A percentile compares a stretch with the other conserved stretches of the same genome.
Conservation (phyloP, 1,140 invertebrate species). For the Spodoptera frugiperda region DNA sequence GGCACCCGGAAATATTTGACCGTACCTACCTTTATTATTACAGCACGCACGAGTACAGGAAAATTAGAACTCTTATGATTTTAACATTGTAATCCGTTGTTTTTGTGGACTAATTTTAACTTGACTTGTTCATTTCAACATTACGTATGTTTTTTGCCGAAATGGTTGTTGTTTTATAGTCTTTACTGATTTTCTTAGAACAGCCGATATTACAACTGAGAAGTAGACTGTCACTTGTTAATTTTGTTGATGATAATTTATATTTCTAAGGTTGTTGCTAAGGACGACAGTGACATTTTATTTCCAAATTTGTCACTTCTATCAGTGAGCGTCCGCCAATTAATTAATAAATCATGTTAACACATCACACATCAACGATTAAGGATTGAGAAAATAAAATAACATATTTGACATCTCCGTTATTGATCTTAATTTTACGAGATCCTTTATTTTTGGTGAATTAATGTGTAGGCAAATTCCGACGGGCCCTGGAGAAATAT, state of each 20-base stretch:
- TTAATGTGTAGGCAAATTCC: slow-evolving; percentile 48
- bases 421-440: slow-evolving; percentile 24
- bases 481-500: slow-evolving; percentile 47
- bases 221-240: too few relatives aligned
- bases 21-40: slow-evolving; percentile 15
- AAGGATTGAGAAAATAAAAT: not conserved
- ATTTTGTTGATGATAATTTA: too few relatives aligned
- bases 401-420: not conserved
- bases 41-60: not conserved
- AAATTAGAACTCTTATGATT: slow-evolving; percentile 1
- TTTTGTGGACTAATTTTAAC: not conserved
- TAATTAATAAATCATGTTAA: too few relatives aligned
- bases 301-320: too few relatives aligned
- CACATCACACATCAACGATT: too few relatives aligned
- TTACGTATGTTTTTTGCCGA: too few relatives aligned
- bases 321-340: too few relatives aligned
- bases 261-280: too few relatives aligned
- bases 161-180: too few relatives aligned
- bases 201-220: too few relatives aligned
- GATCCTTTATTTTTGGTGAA: slow-evolving; percentile 40
- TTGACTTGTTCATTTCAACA: not conserved
- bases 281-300: too few relatives aligned
- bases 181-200: too few relatives aligned
- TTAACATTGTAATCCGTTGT: slow-evolving; percentile 9
- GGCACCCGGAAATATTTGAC: slow-evolving; percentile 13